Conservation (phyloP, 2,113 vertebrate species). For the Dromaius novaehollandiae region DNA sequence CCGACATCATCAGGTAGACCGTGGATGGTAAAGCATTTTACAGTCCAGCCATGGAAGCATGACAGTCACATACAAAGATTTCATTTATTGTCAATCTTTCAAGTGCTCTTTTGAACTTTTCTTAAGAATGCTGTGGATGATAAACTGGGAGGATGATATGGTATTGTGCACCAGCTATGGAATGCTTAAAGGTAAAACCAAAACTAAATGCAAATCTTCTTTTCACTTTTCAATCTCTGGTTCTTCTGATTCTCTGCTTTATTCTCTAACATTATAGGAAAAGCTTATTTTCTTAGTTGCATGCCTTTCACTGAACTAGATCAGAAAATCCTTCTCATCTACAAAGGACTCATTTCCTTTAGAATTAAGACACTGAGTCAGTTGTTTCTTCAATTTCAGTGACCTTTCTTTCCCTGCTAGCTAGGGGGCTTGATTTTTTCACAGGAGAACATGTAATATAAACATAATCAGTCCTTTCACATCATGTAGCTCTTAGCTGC, state of each 20-base stretch:
- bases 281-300: constrained; percentile 36
- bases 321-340: constrained; percentile 46
- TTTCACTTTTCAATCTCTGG: background rate
- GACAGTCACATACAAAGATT: background rate
- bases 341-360: constrained; percentile 59
- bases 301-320: constrained; percentile 42
- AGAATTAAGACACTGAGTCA: constrained; percentile 49
- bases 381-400: constrained; percentile 49
- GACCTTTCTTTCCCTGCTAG: constrained; percentile 37
- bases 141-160: background rate
- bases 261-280: background rate
- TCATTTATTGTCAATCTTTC: background rate
- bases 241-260: background rate
- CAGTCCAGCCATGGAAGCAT: background rate
- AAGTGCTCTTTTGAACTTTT: background rate
- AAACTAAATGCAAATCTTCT: background rate
- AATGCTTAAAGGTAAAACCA: background rate
- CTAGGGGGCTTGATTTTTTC: constrained; percentile 29
- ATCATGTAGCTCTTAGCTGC: background rate
- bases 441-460: constrained; percentile 29
- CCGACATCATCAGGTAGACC: background rate
- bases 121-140: background rate
- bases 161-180: background rate
- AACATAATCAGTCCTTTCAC: constrained; percentile 63
- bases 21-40: background rate